Evolutionary conservation across 2,113 vertebrate genomes (phyloP).

Genomic region (Salvelinus namaycush): DNA sequence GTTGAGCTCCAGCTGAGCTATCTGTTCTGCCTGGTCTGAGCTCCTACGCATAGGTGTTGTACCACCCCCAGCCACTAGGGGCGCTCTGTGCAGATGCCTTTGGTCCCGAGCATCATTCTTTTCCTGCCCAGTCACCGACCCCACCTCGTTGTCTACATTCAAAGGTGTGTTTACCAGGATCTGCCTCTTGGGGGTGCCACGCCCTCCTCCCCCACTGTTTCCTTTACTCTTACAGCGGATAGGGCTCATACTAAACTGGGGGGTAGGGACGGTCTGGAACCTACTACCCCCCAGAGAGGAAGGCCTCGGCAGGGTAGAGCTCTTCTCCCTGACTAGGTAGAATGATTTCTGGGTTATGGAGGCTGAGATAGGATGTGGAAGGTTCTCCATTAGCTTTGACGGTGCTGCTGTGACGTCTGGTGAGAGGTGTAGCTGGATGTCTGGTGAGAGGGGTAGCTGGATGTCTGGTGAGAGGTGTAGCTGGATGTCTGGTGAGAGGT

Average conservation of each 20-base stretch:
- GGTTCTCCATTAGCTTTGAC: not conserved
- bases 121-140: not conserved
- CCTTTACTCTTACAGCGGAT: slow-evolving; percentile 50
- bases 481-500: slow-evolving; percentile 27
- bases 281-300: slow-evolving; percentile 31
- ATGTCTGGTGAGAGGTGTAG: slow-evolving; percentile 6
- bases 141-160: slow-evolving; percentile 15
- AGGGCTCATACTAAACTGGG: slow-evolving; percentile 66
- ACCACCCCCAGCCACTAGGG: slow-evolving; percentile 6
- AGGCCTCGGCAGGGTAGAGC: not conserved
- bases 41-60: slow-evolving; percentile 3
- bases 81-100: not conserved
- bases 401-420: slow-evolving; percentile 21
- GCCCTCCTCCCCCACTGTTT: not conserved
- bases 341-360: slow-evolving; percentile 23
- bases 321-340: slow-evolving; percentile 21
- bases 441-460: no score
- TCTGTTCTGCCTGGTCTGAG: slow-evolving; percentile 51
- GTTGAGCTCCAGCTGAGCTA: slow-evolving; percentile 67
- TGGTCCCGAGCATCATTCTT: not conserved
- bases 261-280: slow-evolving; percentile 54
- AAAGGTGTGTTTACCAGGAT: slow-evolving; percentile 17
- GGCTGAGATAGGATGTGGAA: slow-evolving; percentile 11
- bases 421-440: slow-evolving; percentile 33
- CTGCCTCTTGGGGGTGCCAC: slow-evolving; percentile 1